Base-by-base conservation (phyloP, 2,888 invertebrate genomes). In the Caenorhabditis parvicauda region DNA sequence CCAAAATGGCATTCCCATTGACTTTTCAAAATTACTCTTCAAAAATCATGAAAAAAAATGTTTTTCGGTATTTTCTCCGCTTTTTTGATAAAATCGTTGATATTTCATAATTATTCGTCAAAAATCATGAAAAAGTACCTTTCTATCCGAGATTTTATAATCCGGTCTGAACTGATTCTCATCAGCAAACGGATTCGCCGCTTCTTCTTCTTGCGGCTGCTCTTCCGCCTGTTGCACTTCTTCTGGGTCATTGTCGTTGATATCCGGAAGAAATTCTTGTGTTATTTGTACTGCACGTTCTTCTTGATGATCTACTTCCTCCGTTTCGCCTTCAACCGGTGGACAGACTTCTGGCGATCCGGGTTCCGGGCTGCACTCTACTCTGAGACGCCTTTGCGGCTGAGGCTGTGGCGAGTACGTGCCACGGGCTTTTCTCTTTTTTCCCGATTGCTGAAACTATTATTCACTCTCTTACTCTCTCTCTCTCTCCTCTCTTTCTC, bases 161-260 rank as follows among this genome's bases (percentile, higher is more conserved):
- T n/a, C n/a, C n/a, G n/a, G n/a, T n/a, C n/a, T n/a, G n/a, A n/a
- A n/a, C n/a, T n/a, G n/a, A n/a, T n/a, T n/a, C n/a, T n/a, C n/a
- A n/a, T n/a, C n/a, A n/a, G n/a, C n/a, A n/a, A n/a, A n/a, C n/a
- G n/a, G n/a, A n/a, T n/a, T n/a, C n/a, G n/a, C n/a, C n/a, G n/a
- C n/a, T n/a, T n/a, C n/a, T n/a, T n/a, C n/a, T n/a, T n/a, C 38
- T 6, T 19, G 17, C n/a, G 14, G 2, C 27, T 27, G 24, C 24
- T 27, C 24, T 27, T 7, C 25, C 25, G 22, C 9, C 43, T 24
- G 43, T 22, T 25, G 24, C 43, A 24, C 25, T 9, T 43, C 25
- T 28, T 27, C n/a, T n/a, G 27, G 24, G 29, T 45, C 43, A 44
- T 44, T 37, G 45, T 46, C 39, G 48, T 48, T n/a, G n/a, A n/a